Percentiles rank a stretch among this genome's conserved stretches.
These are phyloP conservation scores for Cervus canadensis DNA, from an alignment of 2,113 vertebrate species.

Conservation along the genomic window DNA sequence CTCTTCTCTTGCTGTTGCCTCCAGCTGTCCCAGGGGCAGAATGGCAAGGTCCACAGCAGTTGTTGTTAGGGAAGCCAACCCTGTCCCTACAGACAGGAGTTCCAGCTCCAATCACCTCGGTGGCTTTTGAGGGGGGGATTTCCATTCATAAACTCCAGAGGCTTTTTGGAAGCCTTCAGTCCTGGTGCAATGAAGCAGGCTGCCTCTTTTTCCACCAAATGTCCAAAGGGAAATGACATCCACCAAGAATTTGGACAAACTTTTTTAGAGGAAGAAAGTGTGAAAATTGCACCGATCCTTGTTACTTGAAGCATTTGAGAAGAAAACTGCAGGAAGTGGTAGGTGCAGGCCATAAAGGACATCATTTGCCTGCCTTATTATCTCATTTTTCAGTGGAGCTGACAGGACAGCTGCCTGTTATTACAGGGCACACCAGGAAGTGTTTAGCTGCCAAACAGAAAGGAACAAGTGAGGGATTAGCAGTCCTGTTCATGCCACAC, in stretches of 20 bases:
- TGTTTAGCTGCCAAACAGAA: conserved; percentile 75
- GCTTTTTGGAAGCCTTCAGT: conserved; percentile 59
- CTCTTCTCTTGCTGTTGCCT: neutral
- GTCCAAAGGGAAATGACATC: conserved; percentile 25
- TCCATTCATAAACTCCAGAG: neutral
- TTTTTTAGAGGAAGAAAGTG: conserved; percentile 42
- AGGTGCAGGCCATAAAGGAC: conserved; percentile 51
- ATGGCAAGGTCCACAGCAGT: neutral
- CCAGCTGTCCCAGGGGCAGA: neutral
- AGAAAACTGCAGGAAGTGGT: conserved; percentile 62
- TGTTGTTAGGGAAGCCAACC: neutral
- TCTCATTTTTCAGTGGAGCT: conserved; percentile 75
- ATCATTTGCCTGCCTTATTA: conserved; percentile 72
- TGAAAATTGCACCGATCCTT: conserved; percentile 51
- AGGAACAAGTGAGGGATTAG: conserved; percentile 78
- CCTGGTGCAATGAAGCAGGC: conserved; percentile 37
- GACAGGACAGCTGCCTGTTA: conserved; percentile 85
- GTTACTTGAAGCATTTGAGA: conserved; percentile 38
- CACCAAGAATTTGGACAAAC: conserved; percentile 48
- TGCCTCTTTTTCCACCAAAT: conserved; percentile 4
- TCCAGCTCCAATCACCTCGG: neutral
- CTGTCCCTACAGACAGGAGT: neutral
- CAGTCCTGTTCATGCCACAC: conserved; percentile 63
- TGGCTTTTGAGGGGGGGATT: neutral
- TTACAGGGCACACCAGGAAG: conserved; percentile 82